Conservation (phyloP, 2,113 vertebrate genomes). For the Myxocyprinus asiaticus region DNA sequence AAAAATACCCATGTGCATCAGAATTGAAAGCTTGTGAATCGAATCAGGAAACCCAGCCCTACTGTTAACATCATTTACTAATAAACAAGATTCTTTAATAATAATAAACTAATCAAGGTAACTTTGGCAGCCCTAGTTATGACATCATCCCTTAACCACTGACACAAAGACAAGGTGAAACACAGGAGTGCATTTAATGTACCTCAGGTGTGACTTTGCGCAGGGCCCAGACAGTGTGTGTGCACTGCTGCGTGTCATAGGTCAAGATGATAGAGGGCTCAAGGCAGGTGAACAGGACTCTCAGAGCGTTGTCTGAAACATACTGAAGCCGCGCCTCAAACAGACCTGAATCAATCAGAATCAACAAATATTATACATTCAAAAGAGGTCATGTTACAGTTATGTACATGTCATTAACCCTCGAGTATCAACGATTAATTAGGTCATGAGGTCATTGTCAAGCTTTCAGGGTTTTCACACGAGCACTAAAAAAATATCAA, state of each 20-base stretch:
- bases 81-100: too few relatives aligned
- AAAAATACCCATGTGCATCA: too few relatives aligned
- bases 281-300: constrained; percentile 84
- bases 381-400: not conserved
- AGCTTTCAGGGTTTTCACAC: too few relatives aligned
- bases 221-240: constrained; percentile 88
- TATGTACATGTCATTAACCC: too few relatives aligned
- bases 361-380: not conserved
- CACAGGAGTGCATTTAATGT: not conserved
- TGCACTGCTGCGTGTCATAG: constrained; percentile 86
- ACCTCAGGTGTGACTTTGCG: constrained; percentile 90
- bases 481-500: not conserved
- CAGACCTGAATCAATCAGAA: constrained; percentile 70
- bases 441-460: not conserved
- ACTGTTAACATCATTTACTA: too few relatives aligned
- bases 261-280: constrained; percentile 91
- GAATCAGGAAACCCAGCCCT: too few relatives aligned
- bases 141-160: not conserved
- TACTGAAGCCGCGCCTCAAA: constrained; percentile 88
- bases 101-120: too few relatives aligned
- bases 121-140: too few relatives aligned
- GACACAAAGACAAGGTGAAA: not conserved
- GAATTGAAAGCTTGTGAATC: too few relatives aligned
- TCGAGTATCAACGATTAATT: too few relatives aligned
- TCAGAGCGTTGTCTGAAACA: constrained; percentile 82